Percentiles rank a stretch among this genome's conserved stretches.
phyloP scores from a whole-genome alignment of 2,113 vertebrate genomes.

The Lynx canadensis region DNA sequence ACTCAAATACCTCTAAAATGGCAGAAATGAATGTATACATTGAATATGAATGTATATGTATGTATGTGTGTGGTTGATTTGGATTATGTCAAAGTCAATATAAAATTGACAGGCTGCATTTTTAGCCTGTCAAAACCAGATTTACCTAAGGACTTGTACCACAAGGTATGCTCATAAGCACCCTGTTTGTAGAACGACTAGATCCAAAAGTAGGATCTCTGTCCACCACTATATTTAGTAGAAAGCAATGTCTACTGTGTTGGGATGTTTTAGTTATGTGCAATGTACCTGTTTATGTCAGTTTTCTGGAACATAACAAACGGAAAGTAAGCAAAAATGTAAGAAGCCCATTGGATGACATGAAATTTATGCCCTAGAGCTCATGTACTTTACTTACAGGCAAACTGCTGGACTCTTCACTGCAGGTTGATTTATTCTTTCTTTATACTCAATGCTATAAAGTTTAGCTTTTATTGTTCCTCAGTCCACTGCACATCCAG shows the following conservation, averaged over 20 bases:
- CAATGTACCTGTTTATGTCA: not conserved
- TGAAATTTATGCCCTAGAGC: not conserved
- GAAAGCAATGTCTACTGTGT: not conserved
- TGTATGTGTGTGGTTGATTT: not conserved
- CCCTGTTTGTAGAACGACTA: not conserved
- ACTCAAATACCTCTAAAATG: not conserved
- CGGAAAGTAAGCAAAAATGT: not conserved
- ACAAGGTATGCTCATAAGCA: not conserved
- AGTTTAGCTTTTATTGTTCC: not conserved
- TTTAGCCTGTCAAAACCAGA: not conserved
- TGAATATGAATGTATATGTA: too few relatives aligned
- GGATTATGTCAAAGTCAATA: not conserved
- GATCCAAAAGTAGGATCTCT: not conserved
- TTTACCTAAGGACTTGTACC: not conserved
- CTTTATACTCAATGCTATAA: not conserved
- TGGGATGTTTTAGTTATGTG: not conserved
- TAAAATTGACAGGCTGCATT: not conserved
- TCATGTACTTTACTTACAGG: not conserved
- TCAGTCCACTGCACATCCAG: not conserved
- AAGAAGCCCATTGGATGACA: not conserved
- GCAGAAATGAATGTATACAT: not conserved
- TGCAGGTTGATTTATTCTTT: not conserved
- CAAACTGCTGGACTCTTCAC: not conserved
- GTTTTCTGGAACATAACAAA: slow-evolving; percentile 18
- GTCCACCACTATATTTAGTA: not conserved